These are phyloP conservation scores for Ectemnius cavifrons DNA, from an alignment of 2,888 invertebrate genomes.

Conservation along the genomic window DNA sequence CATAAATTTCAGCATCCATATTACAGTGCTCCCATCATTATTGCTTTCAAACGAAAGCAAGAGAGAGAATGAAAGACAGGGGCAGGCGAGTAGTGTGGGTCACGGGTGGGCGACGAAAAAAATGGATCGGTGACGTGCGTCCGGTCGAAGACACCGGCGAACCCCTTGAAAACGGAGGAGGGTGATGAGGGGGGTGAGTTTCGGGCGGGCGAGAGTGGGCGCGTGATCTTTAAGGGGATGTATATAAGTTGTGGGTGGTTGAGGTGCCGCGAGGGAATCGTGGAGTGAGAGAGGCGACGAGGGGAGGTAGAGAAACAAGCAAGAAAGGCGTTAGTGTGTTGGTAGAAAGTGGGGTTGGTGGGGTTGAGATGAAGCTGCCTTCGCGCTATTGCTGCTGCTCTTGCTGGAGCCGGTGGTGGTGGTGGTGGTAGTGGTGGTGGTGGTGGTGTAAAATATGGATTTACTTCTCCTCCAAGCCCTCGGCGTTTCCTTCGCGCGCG, in stretches of 20 bases:
- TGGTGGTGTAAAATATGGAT: conserved; percentile 77
- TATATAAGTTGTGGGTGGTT: conserved; percentile 59
- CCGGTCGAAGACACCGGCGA: conserved; percentile 50
- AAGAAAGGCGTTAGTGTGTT: conserved; percentile 46
- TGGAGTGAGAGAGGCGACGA: conserved; percentile 46
- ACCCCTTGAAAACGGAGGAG: conserved; percentile 51
- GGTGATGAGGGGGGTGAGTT: conserved; percentile 35
- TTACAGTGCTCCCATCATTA: conserved; percentile 50
- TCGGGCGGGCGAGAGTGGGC: conserved; percentile 40
- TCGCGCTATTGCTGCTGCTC: not conserved
- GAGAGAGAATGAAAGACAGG: too few species aligned
- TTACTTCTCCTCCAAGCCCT: conserved; percentile 75
- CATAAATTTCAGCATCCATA: conserved; percentile 55
- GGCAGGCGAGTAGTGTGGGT: not conserved
- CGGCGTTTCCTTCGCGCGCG: conserved; percentile 68
- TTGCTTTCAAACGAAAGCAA: conserved; percentile 14
- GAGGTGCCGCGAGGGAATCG: conserved; percentile 48
- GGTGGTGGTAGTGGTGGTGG: conserved; percentile 56
- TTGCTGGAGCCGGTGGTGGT: conserved; percentile 29
- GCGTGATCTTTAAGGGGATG: conserved; percentile 68
- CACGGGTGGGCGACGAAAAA: conserved; percentile 16
- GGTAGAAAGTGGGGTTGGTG: conserved; percentile 51
- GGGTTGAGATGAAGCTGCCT: conserved; percentile 54
- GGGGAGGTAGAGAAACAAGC: conserved; percentile 67
- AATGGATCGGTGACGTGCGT: conserved; percentile 50